Evolutionary conservation across 2,888 invertebrate genomes (phyloP).

Genomic region (Nineta flava): DNA sequence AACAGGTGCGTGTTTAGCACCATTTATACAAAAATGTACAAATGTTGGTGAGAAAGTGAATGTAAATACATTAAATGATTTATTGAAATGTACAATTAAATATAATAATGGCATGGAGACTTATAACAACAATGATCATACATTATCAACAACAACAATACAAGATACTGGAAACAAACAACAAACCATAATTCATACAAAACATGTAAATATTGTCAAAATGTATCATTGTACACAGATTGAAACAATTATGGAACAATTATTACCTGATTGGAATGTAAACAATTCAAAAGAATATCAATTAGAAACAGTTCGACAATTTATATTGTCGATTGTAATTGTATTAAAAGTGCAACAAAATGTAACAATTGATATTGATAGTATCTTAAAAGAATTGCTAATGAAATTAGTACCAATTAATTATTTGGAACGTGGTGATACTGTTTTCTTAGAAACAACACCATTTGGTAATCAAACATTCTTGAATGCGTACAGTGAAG

Average conservation of each 20-base stretch:
- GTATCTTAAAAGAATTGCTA: not conserved
- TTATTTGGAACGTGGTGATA: slow-evolving; percentile 11
- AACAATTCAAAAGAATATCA: not conserved
- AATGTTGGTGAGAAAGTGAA: not conserved
- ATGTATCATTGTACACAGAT: not conserved
- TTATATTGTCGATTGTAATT: not conserved
- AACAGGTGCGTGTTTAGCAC: slow-evolving; percentile 1
- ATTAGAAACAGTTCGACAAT: not conserved
- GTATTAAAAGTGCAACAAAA: not conserved
- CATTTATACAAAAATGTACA: slow-evolving; percentile 1
- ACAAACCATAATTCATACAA: not conserved
- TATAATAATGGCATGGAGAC: not conserved
- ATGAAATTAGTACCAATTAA: not conserved
- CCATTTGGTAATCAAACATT: slow-evolving; percentile 35
- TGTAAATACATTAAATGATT: not conserved
- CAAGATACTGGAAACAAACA: not conserved
- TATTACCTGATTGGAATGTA: not conserved
- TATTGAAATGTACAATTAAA: not conserved
- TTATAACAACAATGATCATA: not conserved
- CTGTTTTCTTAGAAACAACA: slow-evolving; percentile 18
- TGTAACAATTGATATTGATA: not conserved
- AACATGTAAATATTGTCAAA: not conserved
- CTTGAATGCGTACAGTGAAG: slow-evolving; percentile 37
- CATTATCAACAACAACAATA: not conserved
- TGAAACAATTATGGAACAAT: not conserved